Base-by-base conservation (phyloP, 2,113 vertebrate genomes). In the Sitta europaea region DNA sequence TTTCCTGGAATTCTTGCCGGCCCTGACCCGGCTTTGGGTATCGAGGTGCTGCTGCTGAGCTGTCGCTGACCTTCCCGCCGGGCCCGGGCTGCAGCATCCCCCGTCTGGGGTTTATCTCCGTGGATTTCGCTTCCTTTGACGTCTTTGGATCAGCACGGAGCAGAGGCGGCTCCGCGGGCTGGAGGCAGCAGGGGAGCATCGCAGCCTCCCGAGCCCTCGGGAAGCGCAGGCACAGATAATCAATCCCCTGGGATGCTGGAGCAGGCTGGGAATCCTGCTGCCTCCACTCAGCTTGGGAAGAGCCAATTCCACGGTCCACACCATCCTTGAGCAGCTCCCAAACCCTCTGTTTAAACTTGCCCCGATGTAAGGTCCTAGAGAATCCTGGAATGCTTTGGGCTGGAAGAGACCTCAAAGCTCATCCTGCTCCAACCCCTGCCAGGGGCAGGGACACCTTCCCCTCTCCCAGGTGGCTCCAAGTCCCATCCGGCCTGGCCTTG, bases 1-100 rank as follows among this genome's bases (percentile, higher is more conserved):
- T 96, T 98, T 98, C 98, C 98, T 98, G 96, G 55, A n/a, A 96
- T 97, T 97, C 97, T 96, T 67, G 63, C 58, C 2, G 58, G 66
- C 90, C 97, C 96, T 96, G 95, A 97, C 95, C 88, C 35, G 47
- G 16, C 36, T 92, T 81, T 94, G 27, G 7, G 87, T 97, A 97
- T 96, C 3, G 9, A 65, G 67, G 63, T 51, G 77, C 73, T 4
- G 13, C 16, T 55, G 43, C 33, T 24, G 42, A 16, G 7, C 47
- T 53, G 17, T 63, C 33, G 0, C 84, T 27, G 78, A 85, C 77
- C 86, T 94, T 28, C 83, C 65, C 53, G 3, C 9, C 14, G 11
- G 90, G 50, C 50, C 72, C 14, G 11, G 62, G 68, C 78, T 63
- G 94, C 90, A 55, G 94, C 76, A 57, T 95, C 72, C 80, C 75